Evolutionary conservation across 2,797 vertebrate genomes (phyloP).

Genomic region (Bradypodion ventrale): DNA sequence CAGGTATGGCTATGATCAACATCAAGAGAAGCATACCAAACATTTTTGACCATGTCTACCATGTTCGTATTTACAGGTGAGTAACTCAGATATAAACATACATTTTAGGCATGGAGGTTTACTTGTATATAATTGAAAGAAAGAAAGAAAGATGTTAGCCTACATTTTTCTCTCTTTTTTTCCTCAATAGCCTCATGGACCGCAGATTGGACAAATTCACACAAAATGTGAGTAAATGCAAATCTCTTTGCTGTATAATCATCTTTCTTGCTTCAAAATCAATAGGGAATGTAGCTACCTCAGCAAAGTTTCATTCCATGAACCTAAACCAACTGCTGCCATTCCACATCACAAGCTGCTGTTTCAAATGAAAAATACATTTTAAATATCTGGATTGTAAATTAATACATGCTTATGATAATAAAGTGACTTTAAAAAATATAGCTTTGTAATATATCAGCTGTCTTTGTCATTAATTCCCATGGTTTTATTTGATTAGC

Average conservation of each 20-base stretch:
- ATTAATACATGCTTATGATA: conserved; percentile 11
- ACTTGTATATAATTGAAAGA: no score
- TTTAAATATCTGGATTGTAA: neutral
- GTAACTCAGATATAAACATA: no score
- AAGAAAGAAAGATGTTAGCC: no score
- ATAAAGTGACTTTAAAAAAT: conserved; percentile 20
- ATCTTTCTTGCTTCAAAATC: neutral
- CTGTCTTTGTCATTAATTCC: conserved; percentile 32
- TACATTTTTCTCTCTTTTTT: neutral
- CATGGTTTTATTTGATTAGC: conserved; percentile 14
- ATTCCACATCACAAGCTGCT: neutral
- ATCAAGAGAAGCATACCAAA: no score
- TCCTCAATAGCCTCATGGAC: neutral
- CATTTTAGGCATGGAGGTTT: no score
- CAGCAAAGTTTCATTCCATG: neutral
- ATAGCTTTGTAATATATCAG: neutral
- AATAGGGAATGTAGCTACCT: neutral
- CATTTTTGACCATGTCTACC: no score
- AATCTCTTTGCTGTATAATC: neutral
- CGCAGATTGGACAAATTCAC: neutral
- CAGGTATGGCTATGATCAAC: no score
- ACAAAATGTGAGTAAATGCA: neutral
- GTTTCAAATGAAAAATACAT: neutral
- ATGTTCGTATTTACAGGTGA: no score
- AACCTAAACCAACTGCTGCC: neutral